phyloP scores from a whole-genome alignment of 2,888 invertebrate species.

The Lomographa bimaculata region DNA sequence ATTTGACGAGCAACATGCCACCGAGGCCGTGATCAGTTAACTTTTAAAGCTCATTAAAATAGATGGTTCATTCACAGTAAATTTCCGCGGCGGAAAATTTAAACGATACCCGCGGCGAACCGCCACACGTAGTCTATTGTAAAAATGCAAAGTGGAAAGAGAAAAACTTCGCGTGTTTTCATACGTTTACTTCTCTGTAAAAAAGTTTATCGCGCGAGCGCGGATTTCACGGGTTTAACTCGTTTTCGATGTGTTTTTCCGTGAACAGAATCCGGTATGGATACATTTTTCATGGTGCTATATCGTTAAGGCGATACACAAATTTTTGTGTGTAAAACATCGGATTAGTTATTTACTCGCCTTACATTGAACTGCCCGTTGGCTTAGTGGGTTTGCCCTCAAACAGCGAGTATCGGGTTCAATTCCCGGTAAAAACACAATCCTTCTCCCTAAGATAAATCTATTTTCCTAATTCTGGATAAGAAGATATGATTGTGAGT shows the following conservation, averaged over 20 bases:
- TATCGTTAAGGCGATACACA: constrained; percentile 12
- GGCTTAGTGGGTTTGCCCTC: too few relatives aligned
- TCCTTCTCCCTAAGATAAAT: too few relatives aligned
- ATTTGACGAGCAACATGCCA: constrained; percentile 37
- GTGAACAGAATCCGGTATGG: constrained; percentile 32
- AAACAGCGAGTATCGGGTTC: too few relatives aligned
- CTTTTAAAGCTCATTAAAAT: constrained; percentile 82
- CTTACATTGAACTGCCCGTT: too few relatives aligned
- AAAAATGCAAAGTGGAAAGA: constrained; percentile 62
- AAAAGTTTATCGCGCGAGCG: constrained; percentile 60
- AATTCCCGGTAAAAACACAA: too few relatives aligned
- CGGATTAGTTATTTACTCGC: too few relatives aligned
- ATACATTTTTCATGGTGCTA: constrained; percentile 36
- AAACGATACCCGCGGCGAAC: constrained; percentile 75
- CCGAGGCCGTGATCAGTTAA: constrained; percentile 69
- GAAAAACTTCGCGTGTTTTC: constrained; percentile 63
- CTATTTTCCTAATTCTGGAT: too few relatives aligned
- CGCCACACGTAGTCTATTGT: constrained; percentile 43
- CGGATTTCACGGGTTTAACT: constrained; percentile 42
- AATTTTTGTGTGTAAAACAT: too few relatives aligned
- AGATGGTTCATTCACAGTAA: constrained; percentile 79
- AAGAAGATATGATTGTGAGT: too few relatives aligned
- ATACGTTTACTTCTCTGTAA: constrained; percentile 53
- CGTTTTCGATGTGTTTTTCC: constrained; percentile 34
- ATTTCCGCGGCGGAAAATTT: constrained; percentile 81